Conservation (phyloP, 2,797 vertebrate genomes). For the Enteromius unitaeniatus region DNA sequence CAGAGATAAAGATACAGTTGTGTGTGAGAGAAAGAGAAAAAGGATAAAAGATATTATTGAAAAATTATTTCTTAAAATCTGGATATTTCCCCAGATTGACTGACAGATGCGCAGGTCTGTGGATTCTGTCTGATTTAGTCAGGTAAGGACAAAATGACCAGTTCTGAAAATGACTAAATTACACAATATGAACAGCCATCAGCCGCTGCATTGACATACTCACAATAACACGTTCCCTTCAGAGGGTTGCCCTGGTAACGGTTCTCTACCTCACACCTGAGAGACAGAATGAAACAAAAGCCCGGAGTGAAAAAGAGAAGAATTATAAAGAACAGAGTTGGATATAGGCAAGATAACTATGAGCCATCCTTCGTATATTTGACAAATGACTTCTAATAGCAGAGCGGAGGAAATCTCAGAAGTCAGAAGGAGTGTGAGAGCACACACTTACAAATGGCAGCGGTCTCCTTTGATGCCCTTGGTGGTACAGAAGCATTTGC, state of each 20-base stretch:
- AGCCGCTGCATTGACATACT: conserved; percentile 73
- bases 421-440: background rate
- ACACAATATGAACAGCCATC: conserved; percentile 36
- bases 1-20: background rate
- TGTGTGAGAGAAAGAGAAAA: background rate
- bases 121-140: background rate
- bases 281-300: conserved; percentile 33
- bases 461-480: conserved; percentile 98
- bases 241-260: conserved; percentile 98
- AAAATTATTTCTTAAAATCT: background rate
- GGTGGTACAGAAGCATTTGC: conserved; percentile 98
- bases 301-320: background rate
- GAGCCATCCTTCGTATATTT: background rate
- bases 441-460: conserved; percentile 91
- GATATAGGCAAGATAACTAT: conserved; percentile 15
- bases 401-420: background rate
- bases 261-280: conserved; percentile 96
- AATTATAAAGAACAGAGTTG: conserved; percentile 9
- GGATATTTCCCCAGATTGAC: conserved; percentile 13
- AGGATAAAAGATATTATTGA: background rate
- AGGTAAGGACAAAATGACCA: conserved; percentile 15
- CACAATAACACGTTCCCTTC: conserved; percentile 99
- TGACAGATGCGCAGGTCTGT: background rate
- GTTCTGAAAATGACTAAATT: conserved; percentile 52
- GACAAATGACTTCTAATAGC: conserved; percentile 22